A percentile compares a stretch with the other conserved stretches of the same genome.
Conservation (phyloP, 2,888 invertebrate species). For the Euspilapteryx auroguttella region DNA sequence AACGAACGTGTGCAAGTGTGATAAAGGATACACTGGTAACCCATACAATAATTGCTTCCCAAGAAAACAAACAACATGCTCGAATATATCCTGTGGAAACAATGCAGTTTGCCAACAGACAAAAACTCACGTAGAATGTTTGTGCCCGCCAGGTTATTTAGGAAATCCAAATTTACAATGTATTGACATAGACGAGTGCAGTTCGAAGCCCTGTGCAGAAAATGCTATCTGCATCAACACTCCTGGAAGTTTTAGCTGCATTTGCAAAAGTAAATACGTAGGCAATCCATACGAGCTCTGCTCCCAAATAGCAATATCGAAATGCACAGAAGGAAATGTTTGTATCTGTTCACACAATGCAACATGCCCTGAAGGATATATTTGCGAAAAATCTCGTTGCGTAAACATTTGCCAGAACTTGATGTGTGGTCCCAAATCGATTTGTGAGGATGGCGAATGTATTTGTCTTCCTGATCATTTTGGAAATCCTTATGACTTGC, state of each 20-base stretch:
- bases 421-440: constrained; percentile 79
- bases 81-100: constrained; percentile 71
- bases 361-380: constrained; percentile 76
- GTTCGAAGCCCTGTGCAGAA: constrained; percentile 75
- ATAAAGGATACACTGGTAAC: constrained; percentile 83
- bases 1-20: constrained; percentile 79
- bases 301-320: constrained; percentile 67
- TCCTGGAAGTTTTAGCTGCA: constrained; percentile 85
- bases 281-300: constrained; percentile 89
- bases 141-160: constrained; percentile 79
- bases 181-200: constrained; percentile 82
- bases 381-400: constrained; percentile 74
- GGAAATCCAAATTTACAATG: constrained; percentile 89
- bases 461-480: constrained; percentile 76
- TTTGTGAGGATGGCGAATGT: constrained; percentile 79
- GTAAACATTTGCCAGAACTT: constrained; percentile 75
- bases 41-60: constrained; percentile 81
- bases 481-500: constrained; percentile 74
- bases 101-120: constrained; percentile 81
- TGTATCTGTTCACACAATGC: constrained; percentile 73
- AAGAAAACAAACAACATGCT: constrained; percentile 71
- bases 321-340: constrained; percentile 68
- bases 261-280: constrained; percentile 80
- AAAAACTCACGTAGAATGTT: constrained; percentile 74
- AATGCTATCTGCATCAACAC: constrained; percentile 91